Evolutionary conservation across 1,140 invertebrate species (phyloP).

Genomic region (Camponotus vicinus): DNA sequence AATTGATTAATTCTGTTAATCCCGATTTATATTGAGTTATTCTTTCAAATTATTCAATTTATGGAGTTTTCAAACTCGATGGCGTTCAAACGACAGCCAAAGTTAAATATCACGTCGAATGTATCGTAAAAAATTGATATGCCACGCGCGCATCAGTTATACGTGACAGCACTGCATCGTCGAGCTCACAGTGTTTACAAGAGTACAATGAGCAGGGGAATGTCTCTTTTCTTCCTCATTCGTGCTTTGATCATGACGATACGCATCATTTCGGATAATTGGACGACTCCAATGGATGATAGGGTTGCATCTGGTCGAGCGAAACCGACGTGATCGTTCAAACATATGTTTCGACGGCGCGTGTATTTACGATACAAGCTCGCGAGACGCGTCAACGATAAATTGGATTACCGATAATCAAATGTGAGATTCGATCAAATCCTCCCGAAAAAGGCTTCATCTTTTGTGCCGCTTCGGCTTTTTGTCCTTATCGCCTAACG

Average conservation of each 20-base stretch:
- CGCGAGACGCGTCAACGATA: slow-evolving; percentile 64
- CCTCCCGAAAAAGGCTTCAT: slow-evolving; percentile 73
- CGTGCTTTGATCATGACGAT: slow-evolving; percentile 47
- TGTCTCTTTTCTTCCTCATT: slow-evolving; percentile 47
- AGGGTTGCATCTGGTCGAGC: slow-evolving; percentile 61
- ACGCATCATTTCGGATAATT: slow-evolving; percentile 73
- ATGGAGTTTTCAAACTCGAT: slow-evolving; percentile 15
- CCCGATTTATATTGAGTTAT: not conserved
- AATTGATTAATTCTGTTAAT: slow-evolving; percentile 16
- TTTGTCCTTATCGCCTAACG: slow-evolving; percentile 64
- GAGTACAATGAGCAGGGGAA: slow-evolving; percentile 14
- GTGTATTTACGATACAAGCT: slow-evolving; percentile 43
- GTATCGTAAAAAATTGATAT: slow-evolving; percentile 46
- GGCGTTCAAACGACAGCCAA: slow-evolving; percentile 2
- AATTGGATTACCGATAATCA: slow-evolving; percentile 79
- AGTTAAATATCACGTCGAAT: slow-evolving; percentile 36
- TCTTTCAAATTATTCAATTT: slow-evolving; percentile 32
- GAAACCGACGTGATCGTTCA: slow-evolving; percentile 55
- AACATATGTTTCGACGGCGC: slow-evolving; percentile 61
- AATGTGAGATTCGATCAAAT: slow-evolving; percentile 76
- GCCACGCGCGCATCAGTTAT: slow-evolving; percentile 35
- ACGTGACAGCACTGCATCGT: slow-evolving; percentile 24
- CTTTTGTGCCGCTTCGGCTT: slow-evolving; percentile 31
- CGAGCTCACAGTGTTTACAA: slow-evolving; percentile 28
- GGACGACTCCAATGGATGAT: slow-evolving; percentile 64